phyloP scores from a whole-genome alignment of 2,888 invertebrate species.

The Eucera pruinosa region DNA sequence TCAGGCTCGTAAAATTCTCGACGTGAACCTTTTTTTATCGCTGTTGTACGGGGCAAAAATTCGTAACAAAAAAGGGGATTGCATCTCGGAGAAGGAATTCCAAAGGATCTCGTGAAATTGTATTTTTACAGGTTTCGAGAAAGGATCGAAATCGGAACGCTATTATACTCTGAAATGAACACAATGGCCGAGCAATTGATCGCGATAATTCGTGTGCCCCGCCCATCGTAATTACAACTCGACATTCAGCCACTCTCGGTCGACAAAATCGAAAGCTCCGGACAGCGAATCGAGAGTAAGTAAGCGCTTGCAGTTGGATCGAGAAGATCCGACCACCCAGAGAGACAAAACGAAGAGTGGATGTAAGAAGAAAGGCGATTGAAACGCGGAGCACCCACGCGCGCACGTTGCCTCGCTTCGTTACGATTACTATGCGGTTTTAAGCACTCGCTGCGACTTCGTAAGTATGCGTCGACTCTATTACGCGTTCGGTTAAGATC shows the following conservation, averaged over 20 bases:
- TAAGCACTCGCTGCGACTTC: constrained; percentile 4
- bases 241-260: not conserved
- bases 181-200: constrained; percentile 1
- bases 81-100: not conserved
- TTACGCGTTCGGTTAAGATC: constrained; percentile 5
- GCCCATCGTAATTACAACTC: constrained; percentile 29
- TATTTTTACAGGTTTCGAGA: too few relatives aligned
- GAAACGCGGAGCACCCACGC: constrained; percentile 1
- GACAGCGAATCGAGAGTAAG: constrained; percentile 8
- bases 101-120: not conserved
- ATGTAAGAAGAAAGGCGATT: not conserved
- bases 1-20: constrained; percentile 36
- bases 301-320: not conserved
- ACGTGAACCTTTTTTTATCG: too few relatives aligned
- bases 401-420: constrained; percentile 23
- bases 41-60: too few relatives aligned
- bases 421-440: constrained; percentile 20
- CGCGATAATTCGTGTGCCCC: constrained; percentile 9
- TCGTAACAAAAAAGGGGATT: too few relatives aligned
- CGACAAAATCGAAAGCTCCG: not conserved
- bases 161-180: not conserved
- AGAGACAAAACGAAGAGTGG: constrained; percentile 5
- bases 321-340: constrained; percentile 28
- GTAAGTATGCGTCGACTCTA: constrained; percentile 18
- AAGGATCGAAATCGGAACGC: too few relatives aligned